Percentiles rank a stretch among this genome's conserved stretches.
Evolutionary conservation across 2,888 invertebrate genomes (phyloP).

Genomic region (Chrysomela aeneicollis): DNA sequence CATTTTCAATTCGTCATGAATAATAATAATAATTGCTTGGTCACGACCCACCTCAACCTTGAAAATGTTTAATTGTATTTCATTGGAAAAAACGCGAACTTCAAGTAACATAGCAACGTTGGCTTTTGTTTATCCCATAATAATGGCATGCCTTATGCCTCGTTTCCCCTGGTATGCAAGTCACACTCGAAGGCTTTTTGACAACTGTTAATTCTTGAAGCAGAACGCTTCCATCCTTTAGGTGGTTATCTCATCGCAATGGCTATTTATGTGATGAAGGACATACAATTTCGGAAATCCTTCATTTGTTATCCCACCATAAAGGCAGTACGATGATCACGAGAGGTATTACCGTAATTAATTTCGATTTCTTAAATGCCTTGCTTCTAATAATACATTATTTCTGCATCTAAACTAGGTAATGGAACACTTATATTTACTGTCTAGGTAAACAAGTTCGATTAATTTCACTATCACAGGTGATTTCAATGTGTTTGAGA

Average conservation of each 20-base stretch:
- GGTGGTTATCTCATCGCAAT: too few relatives aligned
- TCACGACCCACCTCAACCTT: slow-evolving; percentile 27
- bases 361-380: too few relatives aligned
- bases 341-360: too few relatives aligned
- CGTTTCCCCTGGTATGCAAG: neutral
- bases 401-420: too few relatives aligned
- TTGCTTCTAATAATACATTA: too few relatives aligned
- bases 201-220: slow-evolving; percentile 1
- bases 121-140: neutral
- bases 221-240: neutral
- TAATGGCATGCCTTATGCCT: neutral
- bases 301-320: too few relatives aligned
- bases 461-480: neutral
- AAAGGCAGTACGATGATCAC: too few relatives aligned
- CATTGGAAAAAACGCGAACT: neutral
- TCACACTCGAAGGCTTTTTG: neutral
- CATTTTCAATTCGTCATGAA: too few relatives aligned
- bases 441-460: neutral
- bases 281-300: too few relatives aligned
- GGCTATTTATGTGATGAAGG: too few relatives aligned
- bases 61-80: neutral
- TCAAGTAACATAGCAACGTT: neutral
- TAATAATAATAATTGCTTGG: slow-evolving; percentile 23
- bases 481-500: neutral
- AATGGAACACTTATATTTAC: neutral